Base-by-base conservation (phyloP, 2,888 invertebrate species). In the Mystacides longicornis region DNA sequence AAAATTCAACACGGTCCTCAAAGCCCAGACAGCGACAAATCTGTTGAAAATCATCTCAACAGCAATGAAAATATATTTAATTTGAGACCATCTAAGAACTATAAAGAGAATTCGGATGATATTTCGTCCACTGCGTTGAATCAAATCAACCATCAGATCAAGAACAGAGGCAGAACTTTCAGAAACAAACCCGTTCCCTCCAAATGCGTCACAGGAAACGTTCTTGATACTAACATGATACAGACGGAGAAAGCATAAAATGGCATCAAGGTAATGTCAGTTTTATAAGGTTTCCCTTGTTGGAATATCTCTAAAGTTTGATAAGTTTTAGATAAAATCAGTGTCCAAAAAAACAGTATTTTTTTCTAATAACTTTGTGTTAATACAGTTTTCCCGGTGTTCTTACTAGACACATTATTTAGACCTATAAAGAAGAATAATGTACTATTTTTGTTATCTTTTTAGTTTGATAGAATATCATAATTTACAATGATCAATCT, bases 1-100 rank as follows among this genome's bases (percentile, higher is more conserved):
- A 52, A 49, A 33, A 49, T 46, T 20, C 37, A 3, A 37, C n/a
- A 37, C 7, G 16, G 14, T 37, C 37, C 37, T 37, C 37, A 7
- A 37, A 43, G 77, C 62, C 76, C 77, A 0, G 75, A 74, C 0
- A 77, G 77, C 51, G 77, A 77, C 60, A 75, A 76, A 60, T 77
- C 77, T 0, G 72, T 77, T 0, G 77, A 77, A 55, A 77, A 76
- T 62, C 76, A 76, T 62, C 71, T 71, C 47, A 67, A 67, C 67
- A 70, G 72, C 14, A 83, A 33, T n/a, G 46, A 14, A 9, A 45
- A 48, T 11, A 11, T 23, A 7, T 52, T n/a, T 46, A 33, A 16
- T 7, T 11, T 23, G n/a, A 51, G 42, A 22, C 27, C 43, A 22
- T 23, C 23, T 11, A 50, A 50, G 18, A 43, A 46, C 18, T 52